A percentile compares a stretch with the other conserved stretches of the same genome.
Conservation (phyloP, 2,888 invertebrate genomes). For the Drosophila bunnanda region DNA sequence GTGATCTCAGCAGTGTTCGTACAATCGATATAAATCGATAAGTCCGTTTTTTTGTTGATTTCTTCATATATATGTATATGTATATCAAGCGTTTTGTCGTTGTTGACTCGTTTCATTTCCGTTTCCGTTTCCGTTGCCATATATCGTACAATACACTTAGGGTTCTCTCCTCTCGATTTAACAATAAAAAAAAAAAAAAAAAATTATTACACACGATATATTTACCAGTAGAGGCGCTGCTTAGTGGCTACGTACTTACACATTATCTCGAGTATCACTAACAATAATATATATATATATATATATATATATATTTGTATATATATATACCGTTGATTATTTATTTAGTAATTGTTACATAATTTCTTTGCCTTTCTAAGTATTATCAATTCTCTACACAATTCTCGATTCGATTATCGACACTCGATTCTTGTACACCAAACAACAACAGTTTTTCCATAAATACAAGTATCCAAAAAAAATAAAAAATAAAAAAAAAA, state of each 20-base stretch:
- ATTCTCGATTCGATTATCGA: slow-evolving; percentile 8
- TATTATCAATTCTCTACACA: slow-evolving; percentile 65
- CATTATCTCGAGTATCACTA: slow-evolving; percentile 72
- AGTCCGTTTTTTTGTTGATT: slow-evolving; percentile 7
- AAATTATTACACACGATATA: slow-evolving; percentile 49
- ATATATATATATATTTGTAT: slow-evolving; percentile 14
- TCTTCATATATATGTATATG: slow-evolving; percentile 9
- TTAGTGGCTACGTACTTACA: slow-evolving; percentile 71
- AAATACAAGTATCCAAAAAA: slow-evolving; percentile 64
- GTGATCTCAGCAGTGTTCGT: slow-evolving; percentile 35
- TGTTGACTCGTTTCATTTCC: slow-evolving; percentile 60
- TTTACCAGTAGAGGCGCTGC: slow-evolving; percentile 52
- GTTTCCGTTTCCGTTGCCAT: slow-evolving; percentile 7
- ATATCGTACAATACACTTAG: slow-evolving; percentile 54
- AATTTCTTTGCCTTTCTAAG: slow-evolving; percentile 32
- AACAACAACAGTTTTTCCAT: slow-evolving; percentile 66
- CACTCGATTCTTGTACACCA: slow-evolving; percentile 52
- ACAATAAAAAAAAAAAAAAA: slow-evolving; percentile 47
- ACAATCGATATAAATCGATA: neutral
- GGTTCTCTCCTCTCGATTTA: slow-evolving; percentile 20
- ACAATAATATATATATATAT: slow-evolving; percentile 61
- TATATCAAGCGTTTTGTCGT: slow-evolving; percentile 57
- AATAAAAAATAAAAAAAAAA: slow-evolving; percentile 40
- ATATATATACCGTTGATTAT: slow-evolving; percentile 59
- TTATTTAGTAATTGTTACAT: slow-evolving; percentile 50